Evolutionary conservation across 2,888 invertebrate species (phyloP), one percentile per base, ranked within the genome.

Genomic region (Argynnis bischoffii): DNA sequence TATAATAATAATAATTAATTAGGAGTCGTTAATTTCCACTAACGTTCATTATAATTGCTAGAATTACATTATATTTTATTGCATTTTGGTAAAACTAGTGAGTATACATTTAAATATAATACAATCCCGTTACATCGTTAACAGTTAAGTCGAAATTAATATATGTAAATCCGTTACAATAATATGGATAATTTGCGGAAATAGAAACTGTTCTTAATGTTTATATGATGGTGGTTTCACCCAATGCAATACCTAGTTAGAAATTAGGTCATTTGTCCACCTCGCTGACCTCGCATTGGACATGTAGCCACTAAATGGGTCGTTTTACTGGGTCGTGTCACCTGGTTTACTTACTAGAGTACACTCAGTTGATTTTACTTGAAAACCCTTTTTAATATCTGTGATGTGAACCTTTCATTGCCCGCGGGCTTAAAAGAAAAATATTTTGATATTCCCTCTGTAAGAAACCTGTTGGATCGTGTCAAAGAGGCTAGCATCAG

Each of bases 271-370:
- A 59, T 65, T 57, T 53, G 51, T 64, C 48, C 64, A 63, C 53
- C 64, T 51, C 14, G 61, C 64, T 63, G 70, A 70, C 67, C 70
- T 65, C 64, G 55, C 55, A 35, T 41, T 50, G 67, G 64, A 53
- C 57, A 59, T 67, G 61, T 65, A 41, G 50, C 55, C 64, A 64
- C 56, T 66, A 69, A 72, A 67, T 69, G 60, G 73, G 73, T 69
- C 73, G 67, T 56, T 31, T 63, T 60, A 67, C 63, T 71, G 50
- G 65, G 69, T 55, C 67, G 66, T 59, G 66, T 70, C 72, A 72
- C 73, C 73, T 73, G 72, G 67, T 64, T 57, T 65, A 68, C 66
- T 63, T 67, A 60, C 54, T 15, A n/a, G 47, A 56, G 63, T 31
- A 50, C 47, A 55, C 46, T 67, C 57, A 46, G 66, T 59, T 63